These are phyloP conservation scores for Netelia inedita DNA, from an alignment of 2,888 invertebrate species.

Conservation along the genomic window DNA sequence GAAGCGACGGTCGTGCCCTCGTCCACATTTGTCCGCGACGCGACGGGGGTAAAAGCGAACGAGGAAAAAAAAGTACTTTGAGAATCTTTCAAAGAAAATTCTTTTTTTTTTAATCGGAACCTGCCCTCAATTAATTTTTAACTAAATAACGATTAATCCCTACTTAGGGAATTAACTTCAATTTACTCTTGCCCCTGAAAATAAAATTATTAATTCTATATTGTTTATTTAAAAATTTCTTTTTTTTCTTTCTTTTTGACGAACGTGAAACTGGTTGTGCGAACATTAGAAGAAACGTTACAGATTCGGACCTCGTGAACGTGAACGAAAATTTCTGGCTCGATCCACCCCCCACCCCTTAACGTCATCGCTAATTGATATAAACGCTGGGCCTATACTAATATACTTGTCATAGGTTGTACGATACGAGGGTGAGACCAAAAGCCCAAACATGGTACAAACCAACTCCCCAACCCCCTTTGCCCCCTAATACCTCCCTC, in stretches of 20 bases:
- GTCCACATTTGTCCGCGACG: constrained; percentile 63
- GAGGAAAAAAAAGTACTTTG: neutral
- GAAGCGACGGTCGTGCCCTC: constrained; percentile 51
- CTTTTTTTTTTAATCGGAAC: too few relatives aligned
- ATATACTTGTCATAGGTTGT: constrained; percentile 84
- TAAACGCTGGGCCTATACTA: constrained; percentile 82
- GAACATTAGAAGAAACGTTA: neutral
- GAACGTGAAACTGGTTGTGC: too few relatives aligned
- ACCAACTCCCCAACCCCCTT: constrained; percentile 57
- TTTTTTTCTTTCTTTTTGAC: too few relatives aligned
- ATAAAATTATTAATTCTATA: too few relatives aligned
- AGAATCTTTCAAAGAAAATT: constrained; percentile 4
- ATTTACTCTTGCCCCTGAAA: too few relatives aligned
- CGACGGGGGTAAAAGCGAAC: constrained; percentile 50
- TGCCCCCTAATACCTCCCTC: constrained; percentile 46
- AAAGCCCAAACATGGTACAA: constrained; percentile 70
- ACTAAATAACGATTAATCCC: too few relatives aligned
- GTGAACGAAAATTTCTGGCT: constrained; percentile 42
- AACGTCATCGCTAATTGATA: constrained; percentile 85
- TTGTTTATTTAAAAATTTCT: too few relatives aligned
- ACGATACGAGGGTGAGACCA: constrained; percentile 57
- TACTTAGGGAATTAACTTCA: too few relatives aligned
- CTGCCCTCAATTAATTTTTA: too few relatives aligned
- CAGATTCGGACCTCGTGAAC: constrained; percentile 45
- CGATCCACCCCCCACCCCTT: constrained; percentile 76